phyloP scores from a whole-genome alignment of 1,140 invertebrate species.

The Drosophila littoralis region DNA sequence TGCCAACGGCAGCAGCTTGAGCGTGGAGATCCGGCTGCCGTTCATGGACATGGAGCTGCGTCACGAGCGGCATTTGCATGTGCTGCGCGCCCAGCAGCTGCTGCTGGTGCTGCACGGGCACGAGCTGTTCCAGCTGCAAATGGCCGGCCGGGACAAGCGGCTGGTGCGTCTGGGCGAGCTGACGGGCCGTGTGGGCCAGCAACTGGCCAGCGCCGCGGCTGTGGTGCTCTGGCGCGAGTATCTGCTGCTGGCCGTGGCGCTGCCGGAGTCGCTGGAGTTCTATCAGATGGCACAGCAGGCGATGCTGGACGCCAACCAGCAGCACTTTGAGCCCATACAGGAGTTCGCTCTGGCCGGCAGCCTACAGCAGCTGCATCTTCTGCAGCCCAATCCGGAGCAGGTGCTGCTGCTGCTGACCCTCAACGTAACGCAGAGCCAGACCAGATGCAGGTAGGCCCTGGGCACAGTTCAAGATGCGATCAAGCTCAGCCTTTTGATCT shows the following conservation, averaged over 20 bases:
- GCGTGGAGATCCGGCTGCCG: slow-evolving; percentile 65
- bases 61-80: slow-evolving; percentile 48
- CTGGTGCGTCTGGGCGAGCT: slow-evolving; percentile 60
- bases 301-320: slow-evolving; percentile 19
- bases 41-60: slow-evolving; percentile 73
- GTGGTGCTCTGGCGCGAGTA: slow-evolving; percentile 66
- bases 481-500: neutral
- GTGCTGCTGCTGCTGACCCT: slow-evolving; percentile 60
- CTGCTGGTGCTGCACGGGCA: slow-evolving; percentile 68
- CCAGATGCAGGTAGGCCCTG: slow-evolving; percentile 51
- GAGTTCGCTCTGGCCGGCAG: slow-evolving; percentile 58
- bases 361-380: slow-evolving; percentile 59
- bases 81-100: slow-evolving; percentile 56
- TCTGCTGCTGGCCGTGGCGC: slow-evolving; percentile 59
- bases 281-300: slow-evolving; percentile 65
- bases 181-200: slow-evolving; percentile 36
- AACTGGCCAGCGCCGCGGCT: slow-evolving; percentile 39
- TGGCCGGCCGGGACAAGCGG: slow-evolving; percentile 54
- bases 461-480: neutral
- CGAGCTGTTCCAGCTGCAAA: slow-evolving; percentile 62
- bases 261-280: slow-evolving; percentile 62
- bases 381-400: slow-evolving; percentile 54
- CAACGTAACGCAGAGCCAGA: slow-evolving; percentile 54
- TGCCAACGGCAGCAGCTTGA: slow-evolving; percentile 43
- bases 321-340: slow-evolving; percentile 64